phyloP scores from a whole-genome alignment of 2,888 invertebrate species.

The Alentia gelatinosa region DNA sequence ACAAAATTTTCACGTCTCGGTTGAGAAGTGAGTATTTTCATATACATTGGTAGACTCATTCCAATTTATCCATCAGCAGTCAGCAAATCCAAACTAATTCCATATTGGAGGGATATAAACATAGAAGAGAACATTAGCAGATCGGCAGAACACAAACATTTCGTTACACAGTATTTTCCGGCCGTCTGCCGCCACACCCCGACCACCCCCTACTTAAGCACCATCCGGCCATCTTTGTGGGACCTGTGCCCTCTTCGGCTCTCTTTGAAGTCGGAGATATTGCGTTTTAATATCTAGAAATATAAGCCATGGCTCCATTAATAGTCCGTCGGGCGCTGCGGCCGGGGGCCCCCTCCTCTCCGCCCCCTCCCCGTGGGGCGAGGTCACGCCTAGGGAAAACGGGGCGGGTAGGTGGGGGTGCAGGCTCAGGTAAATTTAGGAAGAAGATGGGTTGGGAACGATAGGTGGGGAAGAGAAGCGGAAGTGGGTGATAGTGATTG shows the following conservation, averaged over 20 bases:
- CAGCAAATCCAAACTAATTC: too few relatives aligned
- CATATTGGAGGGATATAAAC: too few relatives aligned
- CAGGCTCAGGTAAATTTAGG: neutral
- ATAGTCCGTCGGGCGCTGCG: neutral
- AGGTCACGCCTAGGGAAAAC: neutral
- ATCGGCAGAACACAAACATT: neutral
- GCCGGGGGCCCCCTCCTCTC: neutral
- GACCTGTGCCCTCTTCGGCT: conserved; percentile 21
- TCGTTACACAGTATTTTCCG: neutral
- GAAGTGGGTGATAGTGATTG: too few relatives aligned
- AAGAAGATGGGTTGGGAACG: neutral
- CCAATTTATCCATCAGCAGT: too few relatives aligned
- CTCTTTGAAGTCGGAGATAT: conserved; percentile 52
- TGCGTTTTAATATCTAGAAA: conserved; percentile 49
- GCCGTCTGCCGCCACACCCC: neutral
- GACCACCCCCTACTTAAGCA: neutral
- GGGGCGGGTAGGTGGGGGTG: neutral
- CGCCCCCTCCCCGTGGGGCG: neutral
- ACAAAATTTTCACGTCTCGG: too few relatives aligned
- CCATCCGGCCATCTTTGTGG: neutral
- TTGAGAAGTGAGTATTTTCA: too few relatives aligned
- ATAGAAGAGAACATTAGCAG: too few relatives aligned
- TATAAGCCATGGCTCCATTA: conserved; percentile 33
- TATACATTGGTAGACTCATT: too few relatives aligned
- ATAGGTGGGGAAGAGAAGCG: neutral